These are phyloP conservation scores for Acrobeloides nanus DNA, from an alignment of 2,888 invertebrate species.

Conservation along the genomic window DNA sequence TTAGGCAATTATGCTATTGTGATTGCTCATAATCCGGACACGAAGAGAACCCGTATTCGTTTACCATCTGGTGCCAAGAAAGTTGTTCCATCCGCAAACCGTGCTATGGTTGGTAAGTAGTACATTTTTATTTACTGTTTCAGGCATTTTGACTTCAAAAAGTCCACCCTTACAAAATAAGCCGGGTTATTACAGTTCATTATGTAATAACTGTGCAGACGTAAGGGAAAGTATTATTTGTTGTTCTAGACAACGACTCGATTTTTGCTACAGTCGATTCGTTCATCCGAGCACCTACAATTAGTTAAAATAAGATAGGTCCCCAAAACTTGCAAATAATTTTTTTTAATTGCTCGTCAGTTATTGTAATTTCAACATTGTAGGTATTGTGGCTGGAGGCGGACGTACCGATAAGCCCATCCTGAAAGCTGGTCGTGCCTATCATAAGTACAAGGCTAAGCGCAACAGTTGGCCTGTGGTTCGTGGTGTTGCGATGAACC, in stretches of 20 bases:
- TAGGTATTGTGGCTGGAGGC: constrained; percentile 94
- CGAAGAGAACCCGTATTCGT: constrained; percentile 89
- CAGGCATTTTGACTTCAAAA: too few relatives aligned
- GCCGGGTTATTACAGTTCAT: too few relatives aligned
- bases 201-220: too few relatives aligned
- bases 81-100: constrained; percentile 93
- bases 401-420: constrained; percentile 99
- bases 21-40: constrained; percentile 95
- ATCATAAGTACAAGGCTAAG: constrained; percentile 99
- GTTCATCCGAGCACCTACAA: too few relatives aligned
- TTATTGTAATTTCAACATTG: too few relatives aligned
- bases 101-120: constrained; percentile 93
- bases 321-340: too few relatives aligned
- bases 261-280: too few relatives aligned
- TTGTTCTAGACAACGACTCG: too few relatives aligned
- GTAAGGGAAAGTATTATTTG: too few relatives aligned
- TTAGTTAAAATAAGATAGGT: too few relatives aligned
- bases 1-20: constrained; percentile 89
- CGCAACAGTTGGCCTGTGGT: constrained; percentile 96
- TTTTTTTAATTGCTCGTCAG: too few relatives aligned
- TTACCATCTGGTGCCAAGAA: constrained; percentile 98
- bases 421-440: constrained; percentile 96
- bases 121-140: constrained; percentile 7
- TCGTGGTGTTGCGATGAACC: constrained; percentile 99
- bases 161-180: too few relatives aligned